Evolutionary conservation across 1,140 invertebrate genomes (phyloP).

Genomic region (Coptotermes formosanus): DNA sequence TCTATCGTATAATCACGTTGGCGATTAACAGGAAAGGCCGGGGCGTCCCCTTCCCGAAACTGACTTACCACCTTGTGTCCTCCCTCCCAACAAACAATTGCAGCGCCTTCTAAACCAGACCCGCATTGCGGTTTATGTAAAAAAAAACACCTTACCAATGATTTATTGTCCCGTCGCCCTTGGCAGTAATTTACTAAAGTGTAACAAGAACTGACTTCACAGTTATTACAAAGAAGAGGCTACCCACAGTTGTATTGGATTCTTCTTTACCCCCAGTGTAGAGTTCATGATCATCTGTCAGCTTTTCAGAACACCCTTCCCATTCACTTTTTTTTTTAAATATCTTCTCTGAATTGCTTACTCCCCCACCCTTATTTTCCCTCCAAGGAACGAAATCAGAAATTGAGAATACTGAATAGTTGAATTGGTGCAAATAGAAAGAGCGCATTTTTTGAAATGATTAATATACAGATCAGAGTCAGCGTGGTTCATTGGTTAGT

Average conservation of each 20-base stretch:
- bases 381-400: not conserved
- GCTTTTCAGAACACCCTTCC: not conserved
- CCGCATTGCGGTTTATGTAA: too few relatives aligned
- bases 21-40: too few relatives aligned
- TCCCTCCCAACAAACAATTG: too few relatives aligned
- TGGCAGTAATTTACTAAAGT: not conserved
- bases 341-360: not conserved
- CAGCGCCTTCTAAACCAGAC: too few relatives aligned
- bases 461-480: too few relatives aligned
- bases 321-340: not conserved
- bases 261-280: not conserved
- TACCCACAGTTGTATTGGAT: not conserved
- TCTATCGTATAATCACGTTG: too few relatives aligned
- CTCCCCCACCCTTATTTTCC: not conserved
- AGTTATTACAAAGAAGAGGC: not conserved
- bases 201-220: not conserved
- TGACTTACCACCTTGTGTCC: too few relatives aligned
- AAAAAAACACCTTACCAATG: too few relatives aligned
- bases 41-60: too few relatives aligned
- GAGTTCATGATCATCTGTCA: not conserved
- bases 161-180: not conserved
- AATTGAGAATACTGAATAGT: not conserved
- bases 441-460: too few relatives aligned
- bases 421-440: not conserved
- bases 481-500: too few relatives aligned